These are phyloP conservation scores for Phalanger gymnotis DNA, from an alignment of 2,797 vertebrate genomes.

Conservation along the genomic window DNA sequence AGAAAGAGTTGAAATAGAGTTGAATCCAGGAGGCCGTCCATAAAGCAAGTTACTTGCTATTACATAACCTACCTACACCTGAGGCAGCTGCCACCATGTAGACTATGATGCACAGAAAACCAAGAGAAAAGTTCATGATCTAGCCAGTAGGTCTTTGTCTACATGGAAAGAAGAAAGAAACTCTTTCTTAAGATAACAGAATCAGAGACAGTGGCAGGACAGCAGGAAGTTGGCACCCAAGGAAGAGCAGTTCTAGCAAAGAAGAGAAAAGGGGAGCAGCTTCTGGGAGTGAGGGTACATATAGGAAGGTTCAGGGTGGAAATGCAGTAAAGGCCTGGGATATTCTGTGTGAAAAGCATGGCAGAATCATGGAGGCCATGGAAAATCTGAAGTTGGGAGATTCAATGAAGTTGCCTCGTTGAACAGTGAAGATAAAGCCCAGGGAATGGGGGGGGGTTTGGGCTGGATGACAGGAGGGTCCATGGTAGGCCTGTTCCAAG, in stretches of 20 bases:
- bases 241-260: too few species aligned
- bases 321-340: conserved; percentile 90
- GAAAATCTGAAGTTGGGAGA: conserved; percentile 94
- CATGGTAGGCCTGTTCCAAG: conserved; percentile 98
- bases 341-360: conserved; percentile 96
- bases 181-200: not conserved
- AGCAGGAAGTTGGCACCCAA: too few species aligned
- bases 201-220: too few species aligned
- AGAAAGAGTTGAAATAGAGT: not conserved
- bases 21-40: not conserved
- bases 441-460: conserved; percentile 90
- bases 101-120: not conserved
- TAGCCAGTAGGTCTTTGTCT: not conserved
- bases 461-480: conserved; percentile 99
- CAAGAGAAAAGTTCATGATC: not conserved
- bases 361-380: conserved; percentile 96
- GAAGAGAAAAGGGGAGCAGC: too few species aligned
- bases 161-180: not conserved
- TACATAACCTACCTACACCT: not conserved
- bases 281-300: too few species aligned
- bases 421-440: conserved; percentile 98
- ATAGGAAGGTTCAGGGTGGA: too few species aligned
- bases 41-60: not conserved
- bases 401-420: conserved; percentile 96
- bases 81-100: not conserved